A percentile compares a stretch with the other conserved stretches of the same genome.
These are phyloP conservation scores for Antechinus stuartii DNA, from an alignment of 2,113 vertebrate genomes.

Conservation along the genomic window DNA sequence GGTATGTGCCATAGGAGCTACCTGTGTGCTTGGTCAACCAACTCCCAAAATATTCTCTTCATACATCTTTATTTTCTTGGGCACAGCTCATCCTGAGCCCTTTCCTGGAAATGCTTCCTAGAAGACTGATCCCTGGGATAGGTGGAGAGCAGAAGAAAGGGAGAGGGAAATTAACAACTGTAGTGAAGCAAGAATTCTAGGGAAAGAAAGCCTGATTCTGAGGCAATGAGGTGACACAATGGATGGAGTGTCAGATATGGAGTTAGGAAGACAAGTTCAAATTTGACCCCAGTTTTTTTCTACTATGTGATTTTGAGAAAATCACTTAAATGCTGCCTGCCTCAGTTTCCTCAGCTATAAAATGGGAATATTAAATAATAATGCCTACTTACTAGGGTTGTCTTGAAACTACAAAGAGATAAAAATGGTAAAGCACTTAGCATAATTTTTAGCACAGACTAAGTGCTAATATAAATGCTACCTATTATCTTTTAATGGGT, in stretches of 20 bases:
- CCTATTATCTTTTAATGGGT: neutral
- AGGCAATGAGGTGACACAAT: neutral
- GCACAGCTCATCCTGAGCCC: neutral
- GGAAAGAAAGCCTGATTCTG: neutral
- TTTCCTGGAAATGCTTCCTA: neutral
- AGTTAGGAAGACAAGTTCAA: neutral
- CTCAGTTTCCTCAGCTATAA: neutral
- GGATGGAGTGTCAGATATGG: neutral
- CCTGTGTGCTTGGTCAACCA: neutral
- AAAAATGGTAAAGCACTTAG: neutral
- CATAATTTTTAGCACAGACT: neutral
- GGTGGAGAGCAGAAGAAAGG: neutral
- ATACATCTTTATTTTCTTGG: neutral
- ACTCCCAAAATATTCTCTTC: neutral
- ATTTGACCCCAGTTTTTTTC: neutral
- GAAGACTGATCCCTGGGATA: neutral
- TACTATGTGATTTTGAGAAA: neutral
- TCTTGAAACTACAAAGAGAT: neutral
- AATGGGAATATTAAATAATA: neutral
- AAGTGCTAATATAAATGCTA: neutral
- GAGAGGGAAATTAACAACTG: neutral
- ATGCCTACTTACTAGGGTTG: neutral
- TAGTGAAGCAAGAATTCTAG: neutral
- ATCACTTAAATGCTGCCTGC: neutral
- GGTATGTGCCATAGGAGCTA: neutral